phyloP scores from a whole-genome alignment of 2,113 vertebrate genomes.

The Sebastes schlegelii region DNA sequence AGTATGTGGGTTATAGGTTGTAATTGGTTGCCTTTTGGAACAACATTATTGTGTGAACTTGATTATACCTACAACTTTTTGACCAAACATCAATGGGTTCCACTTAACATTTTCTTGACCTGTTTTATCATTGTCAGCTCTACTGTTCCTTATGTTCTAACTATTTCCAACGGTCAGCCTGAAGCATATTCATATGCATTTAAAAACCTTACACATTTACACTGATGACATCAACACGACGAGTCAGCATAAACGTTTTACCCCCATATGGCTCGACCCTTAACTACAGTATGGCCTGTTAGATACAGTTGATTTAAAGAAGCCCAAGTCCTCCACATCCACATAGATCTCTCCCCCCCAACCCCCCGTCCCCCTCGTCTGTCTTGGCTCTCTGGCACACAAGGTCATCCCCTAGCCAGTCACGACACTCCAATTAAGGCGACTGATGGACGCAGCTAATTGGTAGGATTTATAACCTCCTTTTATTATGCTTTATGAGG shows the following conservation, averaged over 20 bases:
- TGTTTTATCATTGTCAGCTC: not conserved
- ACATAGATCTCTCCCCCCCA: constrained; percentile 64
- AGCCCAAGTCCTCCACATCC: constrained; percentile 54
- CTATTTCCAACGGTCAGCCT: not conserved
- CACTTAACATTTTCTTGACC: not conserved
- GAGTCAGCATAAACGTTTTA: constrained; percentile 51
- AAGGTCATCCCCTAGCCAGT: constrained; percentile 85
- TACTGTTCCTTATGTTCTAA: not conserved
- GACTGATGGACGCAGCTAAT: constrained; percentile 88
- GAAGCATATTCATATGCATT: constrained; percentile 39
- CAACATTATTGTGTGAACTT: not conserved
- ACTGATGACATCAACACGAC: constrained; percentile 45
- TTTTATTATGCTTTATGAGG: constrained; percentile 88
- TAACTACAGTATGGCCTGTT: constrained; percentile 59
- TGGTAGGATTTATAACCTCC: constrained; percentile 86
- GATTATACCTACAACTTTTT: not conserved
- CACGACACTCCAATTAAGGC: constrained; percentile 87
- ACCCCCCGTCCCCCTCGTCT: constrained; percentile 61
- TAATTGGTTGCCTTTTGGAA: not conserved
- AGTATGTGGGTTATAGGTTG: not conserved
- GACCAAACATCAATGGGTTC: not conserved
- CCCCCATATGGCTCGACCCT: constrained; percentile 46
- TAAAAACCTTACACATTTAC: constrained; percentile 37
- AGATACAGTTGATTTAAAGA: constrained; percentile 73
- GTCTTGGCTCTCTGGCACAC: constrained; percentile 78